Conservation (phyloP, 2,888 invertebrate species). For the Gerris lacustris region DNA sequence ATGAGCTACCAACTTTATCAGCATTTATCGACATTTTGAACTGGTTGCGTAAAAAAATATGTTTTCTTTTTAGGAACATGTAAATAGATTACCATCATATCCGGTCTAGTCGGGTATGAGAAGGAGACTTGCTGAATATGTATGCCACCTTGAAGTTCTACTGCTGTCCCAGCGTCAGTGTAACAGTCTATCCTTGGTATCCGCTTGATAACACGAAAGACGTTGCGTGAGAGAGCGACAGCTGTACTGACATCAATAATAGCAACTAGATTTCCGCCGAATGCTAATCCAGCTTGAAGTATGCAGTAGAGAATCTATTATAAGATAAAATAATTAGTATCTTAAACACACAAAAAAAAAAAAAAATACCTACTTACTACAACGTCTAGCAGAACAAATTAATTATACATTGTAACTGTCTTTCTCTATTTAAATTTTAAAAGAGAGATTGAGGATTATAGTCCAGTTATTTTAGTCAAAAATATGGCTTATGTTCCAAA, state of each 20-base stretch:
- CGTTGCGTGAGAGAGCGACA: conserved; percentile 61
- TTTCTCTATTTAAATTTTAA: too few species aligned
- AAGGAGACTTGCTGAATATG: conserved; percentile 60
- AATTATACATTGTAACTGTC: too few species aligned
- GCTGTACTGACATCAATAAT: conserved; percentile 67
- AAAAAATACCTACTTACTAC: too few species aligned
- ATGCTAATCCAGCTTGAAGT: conserved; percentile 56
- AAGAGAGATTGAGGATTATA: too few species aligned
- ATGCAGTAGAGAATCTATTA: conserved; percentile 65
- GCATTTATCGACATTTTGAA: too few species aligned
- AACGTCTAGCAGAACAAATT: too few species aligned
- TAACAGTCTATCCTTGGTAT: conserved; percentile 59
- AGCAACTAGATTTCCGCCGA: conserved; percentile 68
- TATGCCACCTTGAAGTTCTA: conserved; percentile 47
- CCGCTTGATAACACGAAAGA: conserved; percentile 62
- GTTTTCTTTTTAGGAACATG: too few species aligned
- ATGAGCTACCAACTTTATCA: too few species aligned
- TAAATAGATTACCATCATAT: too few species aligned
- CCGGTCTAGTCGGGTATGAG: conserved; percentile 65
- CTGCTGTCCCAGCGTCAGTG: conserved; percentile 47
- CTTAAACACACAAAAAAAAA: not conserved
- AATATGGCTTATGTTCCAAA: too few species aligned
- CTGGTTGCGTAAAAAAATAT: too few species aligned
- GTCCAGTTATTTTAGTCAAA: too few species aligned
- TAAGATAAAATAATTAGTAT: not conserved